Conservation (phyloP, 2,888 invertebrate species). For the Ganaspis brasiliensis region DNA sequence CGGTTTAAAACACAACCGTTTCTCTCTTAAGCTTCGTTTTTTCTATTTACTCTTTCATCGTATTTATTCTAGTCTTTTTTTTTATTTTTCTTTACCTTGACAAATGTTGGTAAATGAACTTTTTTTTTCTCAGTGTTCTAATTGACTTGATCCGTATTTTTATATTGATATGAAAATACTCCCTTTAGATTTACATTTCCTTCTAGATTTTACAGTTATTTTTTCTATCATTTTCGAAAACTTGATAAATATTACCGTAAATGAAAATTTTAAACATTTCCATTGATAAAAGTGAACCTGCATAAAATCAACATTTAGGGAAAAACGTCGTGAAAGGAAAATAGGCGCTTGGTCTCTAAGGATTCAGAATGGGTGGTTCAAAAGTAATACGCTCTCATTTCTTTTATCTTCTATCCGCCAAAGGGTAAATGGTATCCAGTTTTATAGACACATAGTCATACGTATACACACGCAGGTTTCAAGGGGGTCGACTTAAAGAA, state of each 20-base stretch:
- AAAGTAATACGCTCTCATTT: neutral
- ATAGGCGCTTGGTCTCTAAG: neutral
- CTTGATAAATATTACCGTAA: neutral
- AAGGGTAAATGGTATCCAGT: slow-evolving; percentile 28
- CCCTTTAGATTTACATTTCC: too few species aligned
- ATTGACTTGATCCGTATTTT: too few species aligned
- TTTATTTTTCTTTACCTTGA: too few species aligned
- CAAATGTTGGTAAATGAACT: too few species aligned
- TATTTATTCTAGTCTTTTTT: too few species aligned
- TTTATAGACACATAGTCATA: slow-evolving; percentile 20
- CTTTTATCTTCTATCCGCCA: slow-evolving; percentile 23
- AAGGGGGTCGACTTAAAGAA: neutral
- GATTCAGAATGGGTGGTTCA: slow-evolving; percentile 17
- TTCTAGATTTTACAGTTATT: too few species aligned
- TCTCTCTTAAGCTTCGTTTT: neutral
- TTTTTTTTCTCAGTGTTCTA: too few species aligned
- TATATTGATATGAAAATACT: too few species aligned
- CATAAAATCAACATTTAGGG: neutral
- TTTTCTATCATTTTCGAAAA: too few species aligned
- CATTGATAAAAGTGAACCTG: neutral
- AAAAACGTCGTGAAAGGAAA: neutral
- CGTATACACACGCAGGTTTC: neutral
- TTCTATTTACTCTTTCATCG: neutral
- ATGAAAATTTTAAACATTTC: neutral
- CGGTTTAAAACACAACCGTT: neutral